phyloP scores from a whole-genome alignment of 2,797 vertebrate genomes.

The Sphenopsis melanotis region DNA sequence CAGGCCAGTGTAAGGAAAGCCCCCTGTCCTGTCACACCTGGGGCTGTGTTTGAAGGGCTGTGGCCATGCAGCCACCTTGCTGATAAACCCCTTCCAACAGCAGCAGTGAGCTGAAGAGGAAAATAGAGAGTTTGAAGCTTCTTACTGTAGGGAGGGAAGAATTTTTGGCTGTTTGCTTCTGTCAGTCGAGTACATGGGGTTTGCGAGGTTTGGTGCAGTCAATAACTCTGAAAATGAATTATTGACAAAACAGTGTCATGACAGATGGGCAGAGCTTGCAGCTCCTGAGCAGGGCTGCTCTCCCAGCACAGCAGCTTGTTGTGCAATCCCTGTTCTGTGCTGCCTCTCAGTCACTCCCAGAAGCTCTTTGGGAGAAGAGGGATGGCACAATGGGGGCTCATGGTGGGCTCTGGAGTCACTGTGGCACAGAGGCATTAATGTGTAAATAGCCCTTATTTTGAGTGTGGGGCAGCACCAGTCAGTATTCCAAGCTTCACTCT shows the following conservation, averaged over 20 bases:
- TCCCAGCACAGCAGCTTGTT: background rate
- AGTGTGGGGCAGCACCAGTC: background rate
- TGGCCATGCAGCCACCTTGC: background rate
- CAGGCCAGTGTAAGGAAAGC: conserved; percentile 72
- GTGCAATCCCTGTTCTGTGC: background rate
- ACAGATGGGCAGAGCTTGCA: background rate
- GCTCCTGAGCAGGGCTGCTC: background rate
- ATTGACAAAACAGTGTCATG: background rate
- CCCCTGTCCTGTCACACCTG: background rate
- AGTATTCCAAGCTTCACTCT: background rate
- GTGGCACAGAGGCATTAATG: background rate
- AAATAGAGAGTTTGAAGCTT: background rate
- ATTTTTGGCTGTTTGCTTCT: background rate
- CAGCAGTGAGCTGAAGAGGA: background rate
- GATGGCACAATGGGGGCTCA: background rate
- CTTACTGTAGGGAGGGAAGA: background rate
- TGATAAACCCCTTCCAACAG: background rate
- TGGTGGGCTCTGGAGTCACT: background rate
- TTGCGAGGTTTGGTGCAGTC: background rate
- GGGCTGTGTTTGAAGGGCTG: background rate
- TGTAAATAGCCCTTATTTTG: fast-evolving
- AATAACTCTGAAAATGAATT: background rate
- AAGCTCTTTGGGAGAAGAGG: background rate
- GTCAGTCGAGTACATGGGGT: fast-evolving
- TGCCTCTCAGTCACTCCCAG: background rate